phyloP scores from a whole-genome alignment of 2,888 invertebrate species.

The Prostheceraeus crozeri region DNA sequence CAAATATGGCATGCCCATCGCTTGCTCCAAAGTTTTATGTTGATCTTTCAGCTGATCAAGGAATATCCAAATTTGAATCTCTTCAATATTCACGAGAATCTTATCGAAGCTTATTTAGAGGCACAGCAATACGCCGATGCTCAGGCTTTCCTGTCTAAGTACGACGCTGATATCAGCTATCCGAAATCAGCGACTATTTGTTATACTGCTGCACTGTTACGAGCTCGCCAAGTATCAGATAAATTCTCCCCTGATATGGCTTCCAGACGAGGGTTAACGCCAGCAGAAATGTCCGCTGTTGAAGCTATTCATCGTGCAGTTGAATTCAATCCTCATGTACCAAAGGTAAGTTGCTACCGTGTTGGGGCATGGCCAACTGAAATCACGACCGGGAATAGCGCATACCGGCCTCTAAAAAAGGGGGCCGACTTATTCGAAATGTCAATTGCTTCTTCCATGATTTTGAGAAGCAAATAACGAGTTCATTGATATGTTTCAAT shows the following conservation, averaged over 20 bases:
- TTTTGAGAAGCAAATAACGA: too few species aligned
- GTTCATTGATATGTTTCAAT: too few species aligned
- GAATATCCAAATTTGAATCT: slow-evolving; percentile 91
- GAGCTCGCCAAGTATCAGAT: slow-evolving; percentile 79
- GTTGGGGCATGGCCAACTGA: too few species aligned
- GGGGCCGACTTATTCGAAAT: too few species aligned
- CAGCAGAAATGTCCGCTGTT: slow-evolving; percentile 82
- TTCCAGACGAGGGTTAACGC: slow-evolving; percentile 71
- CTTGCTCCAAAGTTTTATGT: too few species aligned
- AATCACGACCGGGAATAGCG: too few species aligned
- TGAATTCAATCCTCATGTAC: slow-evolving; percentile 94
- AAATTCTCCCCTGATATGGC: slow-evolving; percentile 79
- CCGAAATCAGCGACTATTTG: slow-evolving; percentile 89
- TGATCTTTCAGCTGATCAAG: slow-evolving; percentile 73
- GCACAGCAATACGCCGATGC: slow-evolving; percentile 94
- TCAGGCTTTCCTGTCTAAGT: slow-evolving; percentile 79
- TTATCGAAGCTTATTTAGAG: slow-evolving; percentile 86
- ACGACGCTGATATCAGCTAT: slow-evolving; percentile 78
- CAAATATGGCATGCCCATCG: too few species aligned
- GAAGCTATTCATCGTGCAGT: slow-evolving; percentile 90
- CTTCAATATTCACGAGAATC: slow-evolving; percentile 85
- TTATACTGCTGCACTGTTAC: slow-evolving; percentile 85
- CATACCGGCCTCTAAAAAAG: too few species aligned
- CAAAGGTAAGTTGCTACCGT: slow-evolving; percentile 64
- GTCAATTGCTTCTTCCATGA: too few species aligned